Evolutionary conservation across 2,888 invertebrate genomes (phyloP).

Genomic region (Tillus elongatus): DNA sequence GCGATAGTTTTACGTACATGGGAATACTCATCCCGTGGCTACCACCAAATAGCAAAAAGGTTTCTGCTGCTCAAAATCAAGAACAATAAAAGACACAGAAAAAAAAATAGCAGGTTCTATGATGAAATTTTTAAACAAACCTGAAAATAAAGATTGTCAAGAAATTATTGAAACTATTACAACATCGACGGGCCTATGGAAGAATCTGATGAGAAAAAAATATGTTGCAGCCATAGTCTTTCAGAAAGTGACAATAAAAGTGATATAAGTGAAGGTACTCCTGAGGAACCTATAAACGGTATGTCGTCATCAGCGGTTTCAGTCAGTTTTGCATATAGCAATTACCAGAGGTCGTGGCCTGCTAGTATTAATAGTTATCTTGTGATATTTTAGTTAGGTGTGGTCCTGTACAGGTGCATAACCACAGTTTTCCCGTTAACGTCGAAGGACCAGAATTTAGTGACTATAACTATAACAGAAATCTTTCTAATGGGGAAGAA

Average conservation of each 20-base stretch:
- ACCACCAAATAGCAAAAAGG: too few species aligned
- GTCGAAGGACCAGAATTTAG: conserved; percentile 11
- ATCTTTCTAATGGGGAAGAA: conserved; percentile 16
- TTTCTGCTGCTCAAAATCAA: too few species aligned
- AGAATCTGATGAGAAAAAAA: conserved; percentile 11
- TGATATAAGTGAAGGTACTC: conserved; percentile 9
- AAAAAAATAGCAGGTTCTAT: conserved; percentile 9
- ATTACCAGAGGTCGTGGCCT: conserved; percentile 14
- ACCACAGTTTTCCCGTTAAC: too few species aligned
- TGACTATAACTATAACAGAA: conserved; percentile 14
- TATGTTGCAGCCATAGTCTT: too few species aligned
- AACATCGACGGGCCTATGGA: conserved; percentile 10
- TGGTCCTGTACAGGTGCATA: conserved; percentile 13
- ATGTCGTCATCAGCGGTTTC: conserved; percentile 9
- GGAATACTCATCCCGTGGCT: too few species aligned
- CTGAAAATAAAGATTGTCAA: conserved; percentile 12
- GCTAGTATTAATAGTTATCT: conserved; percentile 10
- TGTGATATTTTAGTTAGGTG: conserved; percentile 13
- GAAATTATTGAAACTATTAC: conserved; percentile 11
- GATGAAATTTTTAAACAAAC: conserved; percentile 13
- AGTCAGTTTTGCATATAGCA: conserved; percentile 8
- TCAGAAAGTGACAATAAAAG: conserved; percentile 9
- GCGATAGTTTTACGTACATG: too few species aligned
- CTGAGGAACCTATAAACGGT: conserved; percentile 10
- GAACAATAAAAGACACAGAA: too few species aligned